Evolutionary conservation across 2,888 invertebrate genomes (phyloP).

Genomic region (Andrena chrysosceles): DNA sequence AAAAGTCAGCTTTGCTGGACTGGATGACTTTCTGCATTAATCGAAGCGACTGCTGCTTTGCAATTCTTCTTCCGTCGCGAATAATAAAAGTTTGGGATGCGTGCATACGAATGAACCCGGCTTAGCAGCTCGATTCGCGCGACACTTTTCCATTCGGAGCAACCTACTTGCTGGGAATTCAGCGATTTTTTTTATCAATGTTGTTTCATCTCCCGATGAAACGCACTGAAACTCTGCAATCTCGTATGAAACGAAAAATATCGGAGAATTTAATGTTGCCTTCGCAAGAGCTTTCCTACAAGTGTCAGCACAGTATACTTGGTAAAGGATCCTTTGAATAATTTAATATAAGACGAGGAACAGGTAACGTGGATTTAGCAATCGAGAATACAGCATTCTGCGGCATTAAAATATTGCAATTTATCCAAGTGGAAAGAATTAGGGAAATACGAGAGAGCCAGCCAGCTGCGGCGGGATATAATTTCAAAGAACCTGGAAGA

Average conservation of each 20-base stretch:
- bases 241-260: neutral
- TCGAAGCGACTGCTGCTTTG: neutral
- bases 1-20: neutral
- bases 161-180: neutral
- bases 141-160: neutral
- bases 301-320: neutral
- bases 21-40: neutral
- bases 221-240: neutral
- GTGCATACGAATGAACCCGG: neutral
- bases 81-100: neutral
- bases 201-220: neutral
- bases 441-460: conserved; percentile 31
- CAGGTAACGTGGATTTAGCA: neutral
- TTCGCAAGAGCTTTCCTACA: neutral
- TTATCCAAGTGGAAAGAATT: conserved; percentile 16
- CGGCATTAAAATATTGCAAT: conserved; percentile 29
- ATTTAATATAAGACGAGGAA: no score
- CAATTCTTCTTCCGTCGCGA: neutral
- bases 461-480: neutral
- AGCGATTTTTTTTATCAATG: neutral
- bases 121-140: neutral
- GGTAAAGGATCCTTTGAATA: neutral
- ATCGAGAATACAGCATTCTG: neutral
- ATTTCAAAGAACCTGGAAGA: conserved; percentile 16
- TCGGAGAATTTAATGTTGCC: neutral